A percentile compares a stretch with the other conserved stretches of the same genome.
Evolutionary conservation across 2,888 invertebrate species (phyloP).

Genomic region (Thecophora atra): DNA sequence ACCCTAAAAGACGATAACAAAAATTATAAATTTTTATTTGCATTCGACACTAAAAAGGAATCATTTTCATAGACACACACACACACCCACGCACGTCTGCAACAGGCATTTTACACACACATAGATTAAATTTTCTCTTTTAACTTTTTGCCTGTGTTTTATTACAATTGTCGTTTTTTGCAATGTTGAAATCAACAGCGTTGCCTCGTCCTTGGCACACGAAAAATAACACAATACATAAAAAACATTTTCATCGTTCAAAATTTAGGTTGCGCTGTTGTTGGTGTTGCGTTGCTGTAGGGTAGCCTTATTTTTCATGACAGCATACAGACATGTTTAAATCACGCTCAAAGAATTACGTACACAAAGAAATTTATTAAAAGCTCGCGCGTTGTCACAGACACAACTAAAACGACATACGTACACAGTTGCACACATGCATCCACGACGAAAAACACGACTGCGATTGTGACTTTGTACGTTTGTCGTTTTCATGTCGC

Average conservation of each 20-base stretch:
- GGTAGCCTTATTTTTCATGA: not conserved
- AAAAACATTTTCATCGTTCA: slow-evolving; percentile 11
- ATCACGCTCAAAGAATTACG: not conserved
- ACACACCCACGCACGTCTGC: slow-evolving; percentile 11
- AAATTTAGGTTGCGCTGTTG: not conserved
- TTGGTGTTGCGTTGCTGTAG: not conserved
- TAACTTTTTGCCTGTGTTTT: not conserved
- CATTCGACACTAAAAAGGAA: slow-evolving; percentile 4
- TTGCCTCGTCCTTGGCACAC: slow-evolving; percentile 6
- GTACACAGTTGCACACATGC: not conserved
- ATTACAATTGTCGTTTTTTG: not conserved
- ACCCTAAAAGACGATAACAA: not conserved
- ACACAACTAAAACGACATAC: not conserved
- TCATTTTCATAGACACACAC: not conserved
- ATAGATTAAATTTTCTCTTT: not conserved
- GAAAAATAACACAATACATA: not conserved
- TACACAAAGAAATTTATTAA: not conserved
- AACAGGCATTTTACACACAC: not conserved
- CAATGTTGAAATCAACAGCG: slow-evolving; percentile 8
- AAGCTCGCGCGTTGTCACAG: too few relatives aligned
- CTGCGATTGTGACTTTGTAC: not conserved
- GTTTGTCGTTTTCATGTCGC: not conserved
- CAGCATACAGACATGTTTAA: slow-evolving; percentile 14
- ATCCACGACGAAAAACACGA: too few relatives aligned
- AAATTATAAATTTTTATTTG: slow-evolving; percentile 16